phyloP scores from a whole-genome alignment of 2,888 invertebrate genomes.

The Lithophane socia region DNA sequence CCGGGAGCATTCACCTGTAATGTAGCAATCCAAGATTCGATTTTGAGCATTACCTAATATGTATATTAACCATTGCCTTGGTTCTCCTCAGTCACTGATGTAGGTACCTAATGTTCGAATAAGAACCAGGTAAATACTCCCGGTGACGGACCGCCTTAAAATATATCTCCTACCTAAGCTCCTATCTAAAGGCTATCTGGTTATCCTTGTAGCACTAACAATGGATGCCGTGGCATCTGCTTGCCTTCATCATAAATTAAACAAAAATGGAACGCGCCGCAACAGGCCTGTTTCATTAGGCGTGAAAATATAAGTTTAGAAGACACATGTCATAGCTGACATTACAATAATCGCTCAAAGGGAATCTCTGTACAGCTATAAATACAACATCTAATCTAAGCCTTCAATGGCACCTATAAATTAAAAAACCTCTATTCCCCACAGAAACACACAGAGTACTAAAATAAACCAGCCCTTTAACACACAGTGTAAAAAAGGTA shows the following conservation, averaged over 20 bases:
- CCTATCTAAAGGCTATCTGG: neutral
- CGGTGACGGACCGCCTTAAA: neutral
- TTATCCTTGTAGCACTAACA: neutral
- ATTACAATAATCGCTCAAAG: conserved; percentile 17
- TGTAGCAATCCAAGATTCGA: neutral
- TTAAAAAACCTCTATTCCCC: conserved; percentile 11
- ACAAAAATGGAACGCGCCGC: no score
- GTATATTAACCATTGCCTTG: neutral
- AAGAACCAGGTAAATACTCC: neutral
- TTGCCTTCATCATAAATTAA: neutral
- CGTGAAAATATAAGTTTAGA: neutral
- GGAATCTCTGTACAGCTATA: neutral
- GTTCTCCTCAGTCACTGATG: neutral
- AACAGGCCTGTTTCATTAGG: neutral
- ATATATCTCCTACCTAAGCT: neutral
- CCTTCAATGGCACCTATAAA: neutral
- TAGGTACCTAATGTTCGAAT: neutral
- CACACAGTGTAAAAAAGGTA: conserved; percentile 20
- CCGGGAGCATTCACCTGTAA: neutral
- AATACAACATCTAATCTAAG: conserved; percentile 21
- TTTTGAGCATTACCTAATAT: neutral
- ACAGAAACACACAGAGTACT: neutral
- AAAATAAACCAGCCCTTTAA: conserved; percentile 17
- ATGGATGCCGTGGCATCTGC: neutral
- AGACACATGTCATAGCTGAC: neutral